These are phyloP conservation scores for Megaustenia siamemsis DNA, from an alignment of 2,888 invertebrate species.

Conservation along the genomic window DNA sequence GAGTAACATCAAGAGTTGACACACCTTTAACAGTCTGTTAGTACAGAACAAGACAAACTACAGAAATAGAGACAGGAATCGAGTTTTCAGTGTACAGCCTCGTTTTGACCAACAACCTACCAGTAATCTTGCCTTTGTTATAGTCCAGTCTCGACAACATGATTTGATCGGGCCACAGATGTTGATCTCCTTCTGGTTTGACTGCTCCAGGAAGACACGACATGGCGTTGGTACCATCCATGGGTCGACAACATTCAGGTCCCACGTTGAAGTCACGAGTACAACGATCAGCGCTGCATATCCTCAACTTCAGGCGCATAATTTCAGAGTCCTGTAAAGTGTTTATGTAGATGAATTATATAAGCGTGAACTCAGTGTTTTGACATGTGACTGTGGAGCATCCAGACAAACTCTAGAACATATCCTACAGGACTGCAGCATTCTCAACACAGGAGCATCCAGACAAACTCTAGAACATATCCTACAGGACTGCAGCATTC, in stretches of 20 bases:
- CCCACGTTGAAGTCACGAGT: conserved; percentile 9
- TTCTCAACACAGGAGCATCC: too few relatives aligned
- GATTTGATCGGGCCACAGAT: conserved; percentile 11
- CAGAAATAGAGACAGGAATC: too few relatives aligned
- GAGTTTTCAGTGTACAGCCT: too few relatives aligned
- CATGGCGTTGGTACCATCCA: conserved; percentile 27
- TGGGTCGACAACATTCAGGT: conserved; percentile 37
- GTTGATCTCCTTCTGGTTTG: not conserved
- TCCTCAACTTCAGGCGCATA: conserved; percentile 44
- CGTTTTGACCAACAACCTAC: too few relatives aligned
- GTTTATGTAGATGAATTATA: not conserved
- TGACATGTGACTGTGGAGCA: too few relatives aligned
- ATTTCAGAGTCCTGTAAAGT: conserved; percentile 44
- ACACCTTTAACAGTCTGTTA: too few relatives aligned
- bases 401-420: too few relatives aligned
- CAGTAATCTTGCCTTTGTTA: conserved; percentile 19
- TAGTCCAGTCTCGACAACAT: conserved; percentile 11
- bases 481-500: too few relatives aligned
- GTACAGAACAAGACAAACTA: too few relatives aligned
- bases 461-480: too few relatives aligned
- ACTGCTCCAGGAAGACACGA: conserved; percentile 12
- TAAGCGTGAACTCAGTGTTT: not conserved
- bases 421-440: too few relatives aligned
- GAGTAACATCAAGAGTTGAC: too few relatives aligned
- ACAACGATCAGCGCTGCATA: conserved; percentile 44